phyloP scores from a whole-genome alignment of 2,888 invertebrate species.

The Coronaproctus castanopsis region DNA sequence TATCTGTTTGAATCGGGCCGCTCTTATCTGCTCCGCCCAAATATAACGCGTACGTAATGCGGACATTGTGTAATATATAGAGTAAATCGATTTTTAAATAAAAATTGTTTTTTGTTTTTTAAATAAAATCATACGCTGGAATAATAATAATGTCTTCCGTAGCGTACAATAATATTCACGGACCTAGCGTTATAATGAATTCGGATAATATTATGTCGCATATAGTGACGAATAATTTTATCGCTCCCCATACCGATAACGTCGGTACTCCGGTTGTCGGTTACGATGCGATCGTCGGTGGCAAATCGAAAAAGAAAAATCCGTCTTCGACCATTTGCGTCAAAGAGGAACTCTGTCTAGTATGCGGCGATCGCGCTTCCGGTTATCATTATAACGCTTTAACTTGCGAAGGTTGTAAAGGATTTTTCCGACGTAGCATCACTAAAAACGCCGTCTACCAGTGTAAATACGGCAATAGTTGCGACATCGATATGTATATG shows the following conservation, averaged over 20 bases:
- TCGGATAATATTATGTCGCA: neutral
- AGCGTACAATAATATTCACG: neutral
- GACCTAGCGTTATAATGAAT: neutral
- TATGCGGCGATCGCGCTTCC: constrained; percentile 93
- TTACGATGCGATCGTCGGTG: neutral
- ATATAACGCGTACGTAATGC: too few species aligned
- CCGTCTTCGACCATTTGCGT: constrained; percentile 79
- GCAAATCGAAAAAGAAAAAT: constrained; percentile 29
- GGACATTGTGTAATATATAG: too few species aligned
- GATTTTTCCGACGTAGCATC: constrained; percentile 94
- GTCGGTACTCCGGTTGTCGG: neutral
- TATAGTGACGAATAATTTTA: neutral
- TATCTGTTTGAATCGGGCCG: too few species aligned
- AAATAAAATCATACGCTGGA: too few species aligned
- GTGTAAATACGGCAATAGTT: constrained; percentile 94
- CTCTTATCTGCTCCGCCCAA: too few species aligned
- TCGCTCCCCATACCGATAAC: neutral
- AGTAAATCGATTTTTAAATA: too few species aligned
- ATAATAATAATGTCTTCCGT: neutral
- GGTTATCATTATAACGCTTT: constrained; percentile 96
- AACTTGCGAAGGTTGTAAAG: constrained; percentile 98
- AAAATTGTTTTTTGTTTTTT: too few species aligned
- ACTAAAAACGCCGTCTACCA: constrained; percentile 93
- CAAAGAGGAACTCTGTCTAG: constrained; percentile 90
- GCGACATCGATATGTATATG: constrained; percentile 99